Base-by-base conservation (phyloP, 2,113 vertebrate species). In the Brevimyrus niger region DNA sequence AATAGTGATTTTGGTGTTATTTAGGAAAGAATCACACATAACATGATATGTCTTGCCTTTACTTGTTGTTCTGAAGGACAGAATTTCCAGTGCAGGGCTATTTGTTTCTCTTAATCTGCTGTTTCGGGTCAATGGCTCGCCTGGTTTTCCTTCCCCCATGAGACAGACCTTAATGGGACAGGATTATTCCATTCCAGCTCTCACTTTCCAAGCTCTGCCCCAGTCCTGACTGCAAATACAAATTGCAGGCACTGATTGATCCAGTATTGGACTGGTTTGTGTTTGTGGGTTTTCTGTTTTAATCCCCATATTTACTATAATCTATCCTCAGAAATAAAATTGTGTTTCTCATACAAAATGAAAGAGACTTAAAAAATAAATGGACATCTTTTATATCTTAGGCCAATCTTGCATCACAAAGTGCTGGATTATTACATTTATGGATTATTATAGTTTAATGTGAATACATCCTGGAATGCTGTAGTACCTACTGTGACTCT, bases 321-420 rank as follows among this genome's bases (percentile, higher is more conserved):
- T 58, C 76, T 92, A 88, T 90, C 86, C 90, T 88, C 91, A 89
- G 88, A 92, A 92, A 92, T 50, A 23, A 92, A 91, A 92, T 90
- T 92, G 91, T 92, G 87, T 89, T 91, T 91, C 91, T 90, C 87
- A 91, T 93, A 95, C 94, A 94, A 95, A 94, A 94, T 91, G 89
- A 95, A 93, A 94, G 92, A 89, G 93, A 92, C 89, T 94, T 95
- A 93, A 94, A 96, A 95, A 96, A 96, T 95, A 94, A 94, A 95
- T 58, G 90, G 89, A 91, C 91, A 93, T 95, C 82, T 94, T 55
- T 94, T 94, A 95, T 95, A 93, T 93, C 73, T 89, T 92, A 92
- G 85, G 65, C 31, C 84, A 93, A 89, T 91, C 90, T 90, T 89
- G 94, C 92, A 93, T 94, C 89, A 93, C 91, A 92, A 92, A 89